Evolutionary conservation across 2,888 invertebrate species (phyloP).

Genomic region (Volucella inanis): DNA sequence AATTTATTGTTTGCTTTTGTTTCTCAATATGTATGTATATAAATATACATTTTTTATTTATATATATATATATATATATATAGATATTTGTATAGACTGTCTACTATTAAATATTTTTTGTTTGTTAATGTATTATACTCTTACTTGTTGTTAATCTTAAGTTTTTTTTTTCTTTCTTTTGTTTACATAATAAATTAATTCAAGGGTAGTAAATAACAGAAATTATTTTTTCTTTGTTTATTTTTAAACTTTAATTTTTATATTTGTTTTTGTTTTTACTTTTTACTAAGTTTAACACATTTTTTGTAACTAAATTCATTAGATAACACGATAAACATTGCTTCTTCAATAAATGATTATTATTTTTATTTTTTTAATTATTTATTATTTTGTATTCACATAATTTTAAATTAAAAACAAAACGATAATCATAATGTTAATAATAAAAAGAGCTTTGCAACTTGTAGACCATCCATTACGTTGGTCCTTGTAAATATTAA

Average conservation of each 20-base stretch:
- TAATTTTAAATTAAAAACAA: background rate
- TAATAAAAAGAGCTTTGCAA: background rate
- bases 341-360: constrained; percentile 13
- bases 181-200: constrained; percentile 51
- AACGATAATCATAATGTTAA: constrained; percentile 32
- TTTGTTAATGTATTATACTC: constrained; percentile 3
- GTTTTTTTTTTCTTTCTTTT: constrained; percentile 26
- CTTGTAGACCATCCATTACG: constrained; percentile 22
- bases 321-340: constrained; percentile 27
- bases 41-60: constrained; percentile 59
- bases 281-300: constrained; percentile 37
- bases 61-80: constrained; percentile 54
- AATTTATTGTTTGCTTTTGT: constrained; percentile 44
- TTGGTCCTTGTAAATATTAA: constrained; percentile 37
- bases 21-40: constrained; percentile 49
- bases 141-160: background rate
- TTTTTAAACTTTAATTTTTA: no score
- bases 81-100: constrained; percentile 70
- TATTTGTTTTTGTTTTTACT: constrained; percentile 9
- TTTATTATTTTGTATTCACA: constrained; percentile 13
- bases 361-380: background rate
- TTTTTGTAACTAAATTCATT: constrained; percentile 21
- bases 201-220: constrained; percentile 59
- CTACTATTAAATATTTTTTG: constrained; percentile 54
- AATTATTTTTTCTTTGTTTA: constrained; percentile 12